phyloP scores from a whole-genome alignment of 2,797 vertebrate genomes.

The Setipinna tenuifilis region DNA sequence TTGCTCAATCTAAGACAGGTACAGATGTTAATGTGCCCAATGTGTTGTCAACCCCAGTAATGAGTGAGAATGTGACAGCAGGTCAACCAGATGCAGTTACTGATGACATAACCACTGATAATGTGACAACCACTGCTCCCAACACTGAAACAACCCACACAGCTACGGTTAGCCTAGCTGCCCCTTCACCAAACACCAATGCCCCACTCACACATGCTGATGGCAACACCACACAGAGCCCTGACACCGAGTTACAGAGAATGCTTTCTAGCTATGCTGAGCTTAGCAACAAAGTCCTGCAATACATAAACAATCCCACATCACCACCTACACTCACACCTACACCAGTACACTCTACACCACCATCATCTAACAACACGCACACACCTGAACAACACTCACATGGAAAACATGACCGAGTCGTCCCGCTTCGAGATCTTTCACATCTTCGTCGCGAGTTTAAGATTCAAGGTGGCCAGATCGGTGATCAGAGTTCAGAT shows the following conservation, averaged over 20 bases:
- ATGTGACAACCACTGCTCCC: background rate
- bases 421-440: background rate
- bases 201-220: background rate
- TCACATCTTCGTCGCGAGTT: background rate
- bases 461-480: constrained; percentile 19
- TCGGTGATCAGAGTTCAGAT: constrained; percentile 11
- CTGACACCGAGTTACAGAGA: constrained; percentile 26
- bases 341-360: background rate
- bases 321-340: background rate
- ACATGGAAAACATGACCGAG: no score
- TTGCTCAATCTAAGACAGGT: constrained; percentile 14
- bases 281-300: constrained; percentile 19
- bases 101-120: background rate
- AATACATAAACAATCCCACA: background rate
- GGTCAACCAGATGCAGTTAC: background rate
- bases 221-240: constrained; percentile 14
- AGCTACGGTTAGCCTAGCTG: constrained; percentile 7
- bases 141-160: background rate
- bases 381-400: background rate
- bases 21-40: background rate
- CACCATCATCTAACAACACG: background rate
- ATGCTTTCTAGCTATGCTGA: constrained; percentile 21
- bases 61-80: background rate
- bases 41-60: background rate
- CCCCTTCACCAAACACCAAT: background rate